Base-by-base conservation (phyloP, 1,140 invertebrate species). In the Subanguina moxae region DNA sequence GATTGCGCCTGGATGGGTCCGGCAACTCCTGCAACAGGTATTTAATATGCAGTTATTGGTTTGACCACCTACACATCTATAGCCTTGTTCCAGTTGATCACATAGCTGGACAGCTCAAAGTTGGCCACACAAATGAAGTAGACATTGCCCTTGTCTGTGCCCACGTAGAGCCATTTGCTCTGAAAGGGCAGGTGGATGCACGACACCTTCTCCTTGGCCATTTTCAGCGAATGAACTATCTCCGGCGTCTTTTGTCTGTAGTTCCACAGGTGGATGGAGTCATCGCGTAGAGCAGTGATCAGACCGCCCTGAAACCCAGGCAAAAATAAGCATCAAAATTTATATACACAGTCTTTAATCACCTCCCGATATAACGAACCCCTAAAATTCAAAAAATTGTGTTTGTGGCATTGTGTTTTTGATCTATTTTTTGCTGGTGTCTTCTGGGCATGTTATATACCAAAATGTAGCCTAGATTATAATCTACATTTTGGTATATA, bases 61-160 rank as follows among this genome's bases (percentile, higher is more conserved):
- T n/a, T 45, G 11, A 52, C 3, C 30, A 73, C 78, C 93, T 87
- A 97, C 93, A 97, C 87, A 90, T 97, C 95, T 84, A 98, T 98
- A 76, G 94, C 92, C 87, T 99, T 99, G 87, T 99, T 98, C 95
- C 95, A 99, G 87, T 97, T 97, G 86, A 98, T 95, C 84, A 96
- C 88, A 86, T 99, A 98, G 73, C 94, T 94, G 80, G 93, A 97
- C 75, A 98, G 88, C 78, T 88, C 87, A 85, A 97, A 97, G 78
- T 90, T 90, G 85, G 96, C 94, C 73, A 97, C 90, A 86, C 97
- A 93, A 76, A 97, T 91, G 66, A 98, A 87, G 84, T 97, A 93
- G 76, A 97, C 90, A 86, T 98, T 99, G 65, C 95, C 95, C 72
- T 91, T 88, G 83, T 98, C 94, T 32, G 94, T 97, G 68, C 95